Evolutionary conservation across 2,888 invertebrate species (phyloP), one percentile per base, ranked within the genome.

Genomic region (Autographa pulchrina): DNA sequence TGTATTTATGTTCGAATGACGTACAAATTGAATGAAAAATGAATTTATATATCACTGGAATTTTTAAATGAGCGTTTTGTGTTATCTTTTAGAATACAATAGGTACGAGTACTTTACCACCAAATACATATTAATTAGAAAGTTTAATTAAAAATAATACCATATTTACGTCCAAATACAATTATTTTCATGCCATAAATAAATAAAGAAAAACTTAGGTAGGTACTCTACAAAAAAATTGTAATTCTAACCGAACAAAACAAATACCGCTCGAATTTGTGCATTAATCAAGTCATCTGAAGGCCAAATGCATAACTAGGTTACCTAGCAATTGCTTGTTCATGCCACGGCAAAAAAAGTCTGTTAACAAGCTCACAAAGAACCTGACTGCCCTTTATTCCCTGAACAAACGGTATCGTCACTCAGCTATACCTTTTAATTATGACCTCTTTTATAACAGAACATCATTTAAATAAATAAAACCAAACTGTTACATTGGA

Each of bases 261-360:
- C 8, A 48, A 48, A n/a, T n/a, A 48, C 16, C 16, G 16, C 5
- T n/a, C n/a, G 16, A 4, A 16, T 5, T 48, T 48, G 6, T 48
- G n/a, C 48, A 48, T n/a, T n/a, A 48, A n/a, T n/a, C 48, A 48
- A 48, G n/a, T 8, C n/a, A 16, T n/a, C 6, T 48, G 48, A 48
- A 48, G 48, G 48, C 48, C 48, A 48, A 48, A 16, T n/a, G 48
- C 8, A n/a, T 48, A 48, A 48, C 48, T 48, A n/a, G 48, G n/a
- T 7, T 48, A 48, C 48, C 48, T 48, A n/a, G 48, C n/a, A n/a
- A 48, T n/a, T 48, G 48, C 48, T 48, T 48, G 48, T 48, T 48
- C 48, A 48, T 48, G n/a, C 48, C 48, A 48, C 48, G 48, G 48
- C 48, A 48, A n/a, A 48, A 41, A 48, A 48, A 48, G 48, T 43